These are phyloP conservation scores for Pseudorectes ferrugineus DNA, from an alignment of 2,113 vertebrate genomes.

Conservation along the genomic window DNA sequence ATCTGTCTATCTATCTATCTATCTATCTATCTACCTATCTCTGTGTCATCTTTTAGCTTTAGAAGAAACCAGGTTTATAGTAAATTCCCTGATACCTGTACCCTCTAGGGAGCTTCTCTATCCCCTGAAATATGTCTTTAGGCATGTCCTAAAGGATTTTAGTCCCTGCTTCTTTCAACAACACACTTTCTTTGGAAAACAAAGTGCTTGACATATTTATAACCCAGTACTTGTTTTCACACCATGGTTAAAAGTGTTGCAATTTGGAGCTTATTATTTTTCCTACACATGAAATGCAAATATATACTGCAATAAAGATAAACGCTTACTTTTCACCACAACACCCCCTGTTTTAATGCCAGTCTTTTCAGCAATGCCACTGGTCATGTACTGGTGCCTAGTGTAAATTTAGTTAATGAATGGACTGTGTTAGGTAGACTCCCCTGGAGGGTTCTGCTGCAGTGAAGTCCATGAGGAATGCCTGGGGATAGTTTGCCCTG, in stretches of 20 bases:
- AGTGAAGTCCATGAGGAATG: not conserved
- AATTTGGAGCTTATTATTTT: not conserved
- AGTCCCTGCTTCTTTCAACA: not conserved
- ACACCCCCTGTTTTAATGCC: not conserved
- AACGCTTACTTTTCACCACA: not conserved
- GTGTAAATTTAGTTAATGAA: not conserved
- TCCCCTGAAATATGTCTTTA: not conserved
- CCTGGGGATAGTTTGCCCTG: not conserved
- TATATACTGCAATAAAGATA: not conserved
- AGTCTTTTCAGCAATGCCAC: not conserved
- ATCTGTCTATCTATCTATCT: not conserved
- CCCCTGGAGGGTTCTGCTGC: not conserved
- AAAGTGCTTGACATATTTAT: not conserved
- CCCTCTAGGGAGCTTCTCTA: not conserved
- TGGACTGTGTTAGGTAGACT: not conserved
- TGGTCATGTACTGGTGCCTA: not conserved
- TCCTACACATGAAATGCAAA: not conserved
- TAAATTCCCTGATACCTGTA: not conserved
- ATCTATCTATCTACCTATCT: too few species aligned
- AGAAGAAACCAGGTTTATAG: not conserved
- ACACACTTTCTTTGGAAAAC: not conserved
- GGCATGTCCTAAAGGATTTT: not conserved
- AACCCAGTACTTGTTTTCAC: not conserved
- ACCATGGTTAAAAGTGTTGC: not conserved
- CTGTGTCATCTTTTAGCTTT: not conserved